These are phyloP conservation scores for Phalanger gymnotis DNA, from an alignment of 2,797 vertebrate genomes.

Conservation along the genomic window DNA sequence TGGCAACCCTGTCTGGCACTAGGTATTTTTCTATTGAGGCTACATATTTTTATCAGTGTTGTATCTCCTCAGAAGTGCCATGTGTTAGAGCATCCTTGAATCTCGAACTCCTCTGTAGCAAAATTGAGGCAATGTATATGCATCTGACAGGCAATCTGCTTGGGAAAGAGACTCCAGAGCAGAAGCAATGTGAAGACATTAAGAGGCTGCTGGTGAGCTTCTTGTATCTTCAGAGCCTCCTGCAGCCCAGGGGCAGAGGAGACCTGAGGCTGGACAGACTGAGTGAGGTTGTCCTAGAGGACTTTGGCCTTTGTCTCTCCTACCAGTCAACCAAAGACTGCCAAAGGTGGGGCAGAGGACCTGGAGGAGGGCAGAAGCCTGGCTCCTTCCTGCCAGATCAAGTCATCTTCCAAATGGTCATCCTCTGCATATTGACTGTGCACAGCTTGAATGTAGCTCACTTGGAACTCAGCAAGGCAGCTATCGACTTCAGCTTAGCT, in stretches of 20 bases:
- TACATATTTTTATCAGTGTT: slow-evolving; percentile 42
- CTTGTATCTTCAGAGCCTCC: slow-evolving; percentile 57
- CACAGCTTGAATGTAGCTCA: slow-evolving; percentile 9
- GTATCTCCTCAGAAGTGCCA: slow-evolving; percentile 48
- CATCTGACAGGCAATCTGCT: slow-evolving; percentile 17
- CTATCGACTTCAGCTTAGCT: slow-evolving; percentile 6
- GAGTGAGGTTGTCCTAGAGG: slow-evolving; percentile 46
- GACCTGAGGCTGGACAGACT: neutral
- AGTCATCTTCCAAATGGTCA: slow-evolving; percentile 50
- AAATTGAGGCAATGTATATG: slow-evolving; percentile 8
- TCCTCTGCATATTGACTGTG: slow-evolving; percentile 53
- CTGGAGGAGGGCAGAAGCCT: neutral
- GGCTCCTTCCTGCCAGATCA: slow-evolving; percentile 29
- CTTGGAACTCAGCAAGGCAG: neutral
- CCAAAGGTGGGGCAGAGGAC: neutral
- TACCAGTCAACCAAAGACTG: too few relatives aligned
- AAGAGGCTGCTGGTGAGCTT: slow-evolving; percentile 51
- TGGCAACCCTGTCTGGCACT: slow-evolving; percentile 29
- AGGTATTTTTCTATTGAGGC: slow-evolving; percentile 15
- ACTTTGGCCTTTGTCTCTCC: slow-evolving; percentile 56
- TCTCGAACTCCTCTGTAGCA: slow-evolving; percentile 30
- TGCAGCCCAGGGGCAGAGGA: slow-evolving; percentile 24
- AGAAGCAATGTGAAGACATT: slow-evolving; percentile 50
- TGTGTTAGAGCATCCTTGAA: slow-evolving; percentile 50
- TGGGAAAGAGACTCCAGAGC: slow-evolving; percentile 30